Evolutionary conservation across 2,888 invertebrate genomes (phyloP), one percentile per base, ranked within the genome.

Genomic region (Chalcosyrphus nemorum): DNA sequence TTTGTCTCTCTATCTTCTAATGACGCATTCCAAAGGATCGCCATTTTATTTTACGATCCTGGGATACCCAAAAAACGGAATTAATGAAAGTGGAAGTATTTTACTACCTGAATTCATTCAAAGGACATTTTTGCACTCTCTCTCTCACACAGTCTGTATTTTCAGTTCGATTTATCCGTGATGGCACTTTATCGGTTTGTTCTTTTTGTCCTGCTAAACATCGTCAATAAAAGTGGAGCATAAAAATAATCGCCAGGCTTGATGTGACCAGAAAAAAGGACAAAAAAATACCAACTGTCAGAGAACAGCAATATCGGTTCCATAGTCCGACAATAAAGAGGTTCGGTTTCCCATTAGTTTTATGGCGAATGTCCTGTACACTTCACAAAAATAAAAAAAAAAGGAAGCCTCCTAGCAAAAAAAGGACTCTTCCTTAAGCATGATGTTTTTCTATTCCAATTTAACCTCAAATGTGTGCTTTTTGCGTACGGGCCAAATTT

Each of bases 191-290:
- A 76, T 81, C 70, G 70, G 45, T 50, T 21, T 50, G 17, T 11
- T 35, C 76, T 54, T 57, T 57, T 66, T 77, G 45, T 71, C 19
- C 52, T 76, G 57, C 81, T 81, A 76, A 81, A 81, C 81, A 81
- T 77, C 71, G 45, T 45, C 76, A 76, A 71, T 81, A 81, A 81
- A 81, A 81, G 38, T 57, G 43, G 77, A 52, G 65, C 77, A 81
- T 76, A 81, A 76, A 81, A 81, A 81, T 77, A 81, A 76, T 81
- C 81, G 71, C 77, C 70, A 65, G 65, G 71, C 70, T 76, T 76
- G 70, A 81, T 81, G 81, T 77, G 81, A 77, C 81, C 76, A 59
- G 11, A 13, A 29, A 41, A 38, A 50, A 13, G 9, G 32, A 29
- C 21, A 27, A 6, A 27, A 6, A 27, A 17, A 21, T 35, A 17